Evolutionary conservation across 2,113 vertebrate species (phyloP), one percentile per base, ranked within the genome.

Genomic region (human): DNA sequence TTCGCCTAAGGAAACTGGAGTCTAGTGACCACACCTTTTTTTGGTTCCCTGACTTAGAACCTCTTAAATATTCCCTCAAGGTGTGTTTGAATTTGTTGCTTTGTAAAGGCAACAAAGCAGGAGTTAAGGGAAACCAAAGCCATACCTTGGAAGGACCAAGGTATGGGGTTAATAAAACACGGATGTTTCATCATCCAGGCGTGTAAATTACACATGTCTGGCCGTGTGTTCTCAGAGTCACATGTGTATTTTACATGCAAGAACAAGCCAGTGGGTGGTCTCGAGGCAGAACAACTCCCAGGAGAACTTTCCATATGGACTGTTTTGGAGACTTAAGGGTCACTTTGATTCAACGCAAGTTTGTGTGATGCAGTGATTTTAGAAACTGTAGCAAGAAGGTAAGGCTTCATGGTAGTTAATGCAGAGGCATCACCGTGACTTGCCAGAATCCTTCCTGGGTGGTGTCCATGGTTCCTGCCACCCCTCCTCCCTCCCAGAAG

Each of bases 211-310:
- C 12, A 13, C 32, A n/a, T 2, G 10, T 43, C n/a, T 2, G 35
- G 27, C 57, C 40, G 5, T 57, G 1, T 6, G 6, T 32, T 72
- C 57, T 68, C 35, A 45, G 66, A 45, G 40, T 80, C 72, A 35
- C 0, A 0, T 2, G 3, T 22, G 20, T 30, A 5, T 55, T 40
- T 13, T 76, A 59, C 57, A 20, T 7, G 14, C n/a, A 50, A 9
- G 45, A 25, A 13, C 64, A 25, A 52, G 43, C 72, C 38, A 48
- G 8, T 14, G 20, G 16, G 66, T 13, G 38, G 66, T 16, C 11
- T 16, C 3, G 0, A 9, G 57, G 35, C 40, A 64, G 64, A 35
- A 30, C 8, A 57, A 35, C 50, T 89, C 23, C 76, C n/a, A 8
- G 45, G 45, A 80, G 61, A 48, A 38, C n/a, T 55, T 23, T 61